Base-by-base conservation (phyloP, 2,888 invertebrate species). In the Pheosia tremula region DNA sequence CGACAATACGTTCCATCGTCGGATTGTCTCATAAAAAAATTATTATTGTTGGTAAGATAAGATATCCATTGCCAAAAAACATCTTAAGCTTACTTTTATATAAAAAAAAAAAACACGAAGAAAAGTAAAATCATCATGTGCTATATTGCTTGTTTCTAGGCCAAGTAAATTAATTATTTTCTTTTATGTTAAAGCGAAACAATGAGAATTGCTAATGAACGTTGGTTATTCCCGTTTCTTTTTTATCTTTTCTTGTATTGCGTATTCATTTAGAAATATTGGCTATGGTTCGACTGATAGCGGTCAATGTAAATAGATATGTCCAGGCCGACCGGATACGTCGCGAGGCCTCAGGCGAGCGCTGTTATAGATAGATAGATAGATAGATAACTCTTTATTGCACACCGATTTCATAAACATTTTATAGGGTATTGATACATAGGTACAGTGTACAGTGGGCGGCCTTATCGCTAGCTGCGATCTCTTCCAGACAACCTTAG, bases 171-270 rank as follows among this genome's bases (percentile, higher is more conserved):
- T 87, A 87, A 88, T 88, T 87, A 87, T 86, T 83, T 85, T 82
- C 80, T 82, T 88, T 87, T 86, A 84, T 84, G 75, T 75, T 76
- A 82, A 75, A 74, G 57, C 68, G 82, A 84, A 88, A 88, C 88
- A 88, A 87, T 87, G 80, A 76, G 84, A 88, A 87, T 87, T 85
- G 87, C 86, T 87, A 88, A 88, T 87, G 87, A 87, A 80, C 79
- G 77, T 74, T 75, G 80, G 82, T 77, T 74, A 80, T 81, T 81
- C 79, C 59, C 73, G 71, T 83, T 85, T 72, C 77, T 79, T 78
- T 82, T 81, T 77, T 78, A 71, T 80, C 72, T 77, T 56, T 78
- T 78, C 67, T 73, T 74, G 73, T 77, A 75, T 75, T 79, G 75
- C 78, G 79, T 80, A 79, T 75, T 83, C 80, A 82, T 84, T 84